Base-by-base conservation (phyloP, 2,113 vertebrate species). In the Tragelaphus scriptus region DNA sequence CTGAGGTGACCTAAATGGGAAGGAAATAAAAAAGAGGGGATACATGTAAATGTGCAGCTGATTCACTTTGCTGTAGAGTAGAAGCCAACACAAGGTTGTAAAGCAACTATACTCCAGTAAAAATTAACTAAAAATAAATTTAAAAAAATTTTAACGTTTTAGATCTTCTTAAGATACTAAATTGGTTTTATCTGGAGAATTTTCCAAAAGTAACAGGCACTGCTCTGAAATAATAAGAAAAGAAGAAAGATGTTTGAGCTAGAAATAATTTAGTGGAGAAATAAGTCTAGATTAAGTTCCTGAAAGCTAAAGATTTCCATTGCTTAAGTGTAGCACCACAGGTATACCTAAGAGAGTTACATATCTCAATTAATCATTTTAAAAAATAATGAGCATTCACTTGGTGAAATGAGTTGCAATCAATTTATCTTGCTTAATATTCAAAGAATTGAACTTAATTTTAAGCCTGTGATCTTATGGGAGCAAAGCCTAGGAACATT, bases 361-460 rank as follows among this genome's bases (percentile, higher is more conserved):
- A 65, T 79, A 95, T 36, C 75, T 89, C 63, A 81, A 84, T 95
- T 97, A 94, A 92, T 90, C 30, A 44, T 77, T 96, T 81, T 26
- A 55, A 81, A 61, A 94, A 68, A 93, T 65, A 55, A 61, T 79
- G 65, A 88, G 16, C 30, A 55, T 65, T 92, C 47, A 85, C 25
- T 21, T 82, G 55, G 2, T 19, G 25, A 85, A 94, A 84, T 75
- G 26, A 96, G 56, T 91, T 90, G 55, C 53, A 77, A 63, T 91
- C 36, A 84, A 61, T 90, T 91, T 77, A 93, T 85, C 93, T 95
- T 89, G 56, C 49, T 88, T 85, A 55, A 26, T 61, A 88, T 92
- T 80, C 28, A 93, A 95, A 94, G 7, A 59, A 7, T 3, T 82
- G 93, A 93, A 95, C 89, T 96, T 97, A 89, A 97, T 94, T 89